Evolutionary conservation across 2,888 invertebrate genomes (phyloP).

Genomic region (Scelioninae gen. 1): DNA sequence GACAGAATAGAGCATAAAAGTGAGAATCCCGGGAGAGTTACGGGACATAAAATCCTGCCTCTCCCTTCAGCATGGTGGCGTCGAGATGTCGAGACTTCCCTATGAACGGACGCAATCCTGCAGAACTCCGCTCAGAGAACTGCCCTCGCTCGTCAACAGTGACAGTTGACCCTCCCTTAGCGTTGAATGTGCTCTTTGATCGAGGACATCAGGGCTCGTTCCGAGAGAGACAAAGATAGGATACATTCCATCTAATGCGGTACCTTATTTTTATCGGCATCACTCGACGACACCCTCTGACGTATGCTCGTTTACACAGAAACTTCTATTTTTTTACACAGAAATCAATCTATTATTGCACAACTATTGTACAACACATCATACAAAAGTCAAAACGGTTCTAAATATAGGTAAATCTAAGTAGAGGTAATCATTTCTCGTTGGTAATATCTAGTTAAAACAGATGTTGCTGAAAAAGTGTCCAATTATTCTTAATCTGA

Average conservation of each 20-base stretch:
- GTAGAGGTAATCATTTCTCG: too few relatives aligned
- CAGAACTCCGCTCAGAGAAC: constrained; percentile 43
- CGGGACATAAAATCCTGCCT: constrained; percentile 83
- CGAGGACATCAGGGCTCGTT: constrained; percentile 69
- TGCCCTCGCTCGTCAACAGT: constrained; percentile 76
- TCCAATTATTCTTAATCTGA: too few relatives aligned
- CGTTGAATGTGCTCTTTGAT: constrained; percentile 77
- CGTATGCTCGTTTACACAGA: constrained; percentile 42
- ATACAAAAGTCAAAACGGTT: too few relatives aligned
- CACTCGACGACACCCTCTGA: constrained; percentile 44
- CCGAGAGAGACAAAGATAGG: constrained; percentile 46
- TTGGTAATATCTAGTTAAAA: too few relatives aligned
- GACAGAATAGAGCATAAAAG: constrained; percentile 82
- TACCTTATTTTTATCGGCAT: constrained; percentile 73
- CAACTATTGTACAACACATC: neutral
- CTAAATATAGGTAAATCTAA: too few relatives aligned
- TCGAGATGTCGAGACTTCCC: constrained; percentile 82
- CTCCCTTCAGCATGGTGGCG: constrained; percentile 80
- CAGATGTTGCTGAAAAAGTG: too few relatives aligned
- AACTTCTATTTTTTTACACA: constrained; percentile 20
- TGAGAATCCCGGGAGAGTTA: constrained; percentile 82
- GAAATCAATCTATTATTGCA: constrained; percentile 57
- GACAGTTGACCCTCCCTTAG: constrained; percentile 80
- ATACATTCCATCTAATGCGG: constrained; percentile 40
- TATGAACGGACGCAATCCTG: constrained; percentile 63